Base-by-base conservation (phyloP, 2,797 vertebrate species). In the Lepilemur septentrionalis region DNA sequence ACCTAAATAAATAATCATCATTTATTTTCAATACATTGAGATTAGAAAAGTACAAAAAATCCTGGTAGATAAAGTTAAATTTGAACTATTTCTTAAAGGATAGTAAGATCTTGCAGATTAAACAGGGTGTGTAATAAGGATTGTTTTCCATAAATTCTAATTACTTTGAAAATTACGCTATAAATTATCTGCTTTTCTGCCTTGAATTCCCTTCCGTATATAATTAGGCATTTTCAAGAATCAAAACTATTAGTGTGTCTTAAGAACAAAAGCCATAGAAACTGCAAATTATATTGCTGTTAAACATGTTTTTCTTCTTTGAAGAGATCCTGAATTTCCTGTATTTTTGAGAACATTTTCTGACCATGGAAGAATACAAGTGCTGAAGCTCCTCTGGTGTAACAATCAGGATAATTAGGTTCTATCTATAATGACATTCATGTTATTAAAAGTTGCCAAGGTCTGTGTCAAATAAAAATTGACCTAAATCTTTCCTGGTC, bases 191-290 rank as follows among this genome's bases (percentile, higher is more conserved):
- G 95, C 94, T 97, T 97, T 98, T 98, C 84, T 92, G 35, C 73
- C 76, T 98, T 98, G 92, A 96, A 91, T 98, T 98, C 98, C 97
- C 97, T 97, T 98, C 97, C 93, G 89, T 75, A 83, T 97, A 55
- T 98, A 98, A 98, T 98, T 98, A 98, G 43, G 79, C 78, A 97
- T 97, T 98, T 97, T 78, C 92, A 69, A 86, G 85, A 98, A 98
- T 97, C 96, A 97, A 98, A 98, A 97, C 89, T 98, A 95, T 97
- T 96, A 97, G 97, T 98, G 91, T 96, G 63, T 97, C 67, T 93
- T 96, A 97, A 97, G 90, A 98, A 98, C 70, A 98, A 98, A 98
- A 94, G 35, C 70, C 85, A 95, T 96, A 97, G 90, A 97, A 98
- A 97, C 96, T 83, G 95, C 69, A 98, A 98, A 98, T 98, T 98